Evolutionary conservation across 2,888 invertebrate species (phyloP), one percentile per base, ranked within the genome.

Genomic region (Linhomoeus sp.): DNA sequence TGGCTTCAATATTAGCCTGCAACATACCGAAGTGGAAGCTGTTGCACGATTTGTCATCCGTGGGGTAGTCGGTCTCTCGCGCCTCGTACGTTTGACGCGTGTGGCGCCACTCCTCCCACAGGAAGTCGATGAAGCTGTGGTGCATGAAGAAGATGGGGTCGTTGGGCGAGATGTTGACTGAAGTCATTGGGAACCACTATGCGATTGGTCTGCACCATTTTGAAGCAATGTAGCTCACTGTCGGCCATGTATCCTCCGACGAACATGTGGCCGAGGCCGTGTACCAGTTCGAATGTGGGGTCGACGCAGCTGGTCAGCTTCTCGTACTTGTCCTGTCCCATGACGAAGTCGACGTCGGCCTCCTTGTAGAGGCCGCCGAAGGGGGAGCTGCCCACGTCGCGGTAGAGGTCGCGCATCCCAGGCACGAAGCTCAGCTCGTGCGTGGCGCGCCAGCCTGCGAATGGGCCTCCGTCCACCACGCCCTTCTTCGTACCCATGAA

Each of bases 91-190:
- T 49, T 47, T 56, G 57, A 39, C 51, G 51, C 25, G 50, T 52
- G 45, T 59, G 58, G 17, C 62, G 41, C 55, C 56, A 62, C 41
- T 55, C 51, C 48, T 67, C 66, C 58, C 64, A 66, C 3, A 64
- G 52, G 41, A 58, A 56, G 52, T 67, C 66, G 26, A 65, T 55
- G 54, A 64, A 66, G 3, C 58, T 53, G 49, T 67, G 67, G 42
- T 66, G 64, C 41, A 65, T 53, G 46, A 60, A 64, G 53, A 67
- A 67, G 38, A 61, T 53, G 3, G 67, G 63, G 50, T 67, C 67
- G 42, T 62, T 64, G 7, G 64, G 65, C 0, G 65, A 61, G 2
- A 58, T 50, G n/a, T 50, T 51, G 1, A 59, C 41, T 44, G 38
- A 29, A 29, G 5, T n/a, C n/a, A n/a, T n/a, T 12, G 15, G 33